Conservation (phyloP, 2,888 invertebrate genomes). For the Torymus aiolomorphi region DNA sequence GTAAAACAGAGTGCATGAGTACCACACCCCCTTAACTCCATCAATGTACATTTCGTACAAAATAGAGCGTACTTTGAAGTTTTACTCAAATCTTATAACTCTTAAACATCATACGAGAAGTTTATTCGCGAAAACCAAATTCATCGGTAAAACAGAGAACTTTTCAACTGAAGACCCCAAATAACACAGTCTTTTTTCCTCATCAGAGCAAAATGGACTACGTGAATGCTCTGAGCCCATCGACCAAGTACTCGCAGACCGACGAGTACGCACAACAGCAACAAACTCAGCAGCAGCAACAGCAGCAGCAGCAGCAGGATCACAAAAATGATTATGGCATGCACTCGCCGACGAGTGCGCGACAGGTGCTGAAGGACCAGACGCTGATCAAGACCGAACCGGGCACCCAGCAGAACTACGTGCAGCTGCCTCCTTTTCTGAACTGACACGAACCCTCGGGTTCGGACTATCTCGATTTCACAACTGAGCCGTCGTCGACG, state of each 20-base stretch:
- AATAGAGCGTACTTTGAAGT: too few relatives aligned
- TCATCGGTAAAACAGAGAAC: too few relatives aligned
- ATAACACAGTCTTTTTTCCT: neutral
- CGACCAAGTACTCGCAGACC: constrained; percentile 78
- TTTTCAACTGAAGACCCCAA: too few relatives aligned
- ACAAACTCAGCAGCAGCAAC: constrained; percentile 74
- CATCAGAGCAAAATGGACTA: constrained; percentile 66
- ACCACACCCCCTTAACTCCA: too few relatives aligned
- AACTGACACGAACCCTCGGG: constrained; percentile 77
- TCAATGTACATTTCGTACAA: too few relatives aligned
- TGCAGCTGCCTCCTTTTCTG: constrained; percentile 87
- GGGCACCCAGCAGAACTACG: constrained; percentile 80
- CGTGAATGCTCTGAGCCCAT: constrained; percentile 73
- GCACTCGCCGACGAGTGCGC: constrained; percentile 67
- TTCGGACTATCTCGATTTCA: constrained; percentile 63
- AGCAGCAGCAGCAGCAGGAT: constrained; percentile 63
- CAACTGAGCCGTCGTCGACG: constrained; percentile 39
- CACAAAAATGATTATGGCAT: constrained; percentile 72
- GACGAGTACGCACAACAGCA: constrained; percentile 80
- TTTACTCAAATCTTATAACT: too few relatives aligned
- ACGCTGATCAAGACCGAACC: constrained; percentile 79
- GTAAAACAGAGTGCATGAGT: too few relatives aligned
- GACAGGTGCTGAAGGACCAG: constrained; percentile 76
- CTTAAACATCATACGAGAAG: too few relatives aligned
- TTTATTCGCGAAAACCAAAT: too few relatives aligned